These are phyloP conservation scores for Plebejus melissa DNA, from an alignment of 2,888 invertebrate genomes.

Conservation along the genomic window DNA sequence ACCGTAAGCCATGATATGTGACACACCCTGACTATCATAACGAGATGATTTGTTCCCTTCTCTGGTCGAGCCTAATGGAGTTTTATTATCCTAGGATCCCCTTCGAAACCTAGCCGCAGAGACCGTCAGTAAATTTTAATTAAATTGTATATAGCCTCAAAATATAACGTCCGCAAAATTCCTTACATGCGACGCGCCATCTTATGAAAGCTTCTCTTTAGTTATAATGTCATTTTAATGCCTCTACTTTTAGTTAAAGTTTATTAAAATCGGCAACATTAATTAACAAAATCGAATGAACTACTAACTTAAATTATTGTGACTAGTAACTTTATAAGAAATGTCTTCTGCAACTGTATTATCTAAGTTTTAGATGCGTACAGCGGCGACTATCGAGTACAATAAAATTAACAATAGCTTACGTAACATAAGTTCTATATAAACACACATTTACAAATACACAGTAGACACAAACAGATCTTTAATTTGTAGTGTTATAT, in stretches of 20 bases:
- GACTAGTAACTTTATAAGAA: not conserved
- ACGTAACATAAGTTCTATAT: slow-evolving; percentile 4
- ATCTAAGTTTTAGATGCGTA: not conserved
- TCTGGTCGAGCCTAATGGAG: slow-evolving; percentile 32
- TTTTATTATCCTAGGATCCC: slow-evolving; percentile 10
- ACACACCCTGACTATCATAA: slow-evolving; percentile 55
- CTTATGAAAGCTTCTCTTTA: slow-evolving; percentile 4
- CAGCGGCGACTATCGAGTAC: not conserved
- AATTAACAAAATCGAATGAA: not conserved
- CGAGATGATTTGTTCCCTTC: slow-evolving; percentile 61
- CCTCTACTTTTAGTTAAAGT: not conserved
- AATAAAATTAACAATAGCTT: slow-evolving; percentile 1
- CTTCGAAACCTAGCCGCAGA: slow-evolving; percentile 4
- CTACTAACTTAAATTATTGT: not conserved
- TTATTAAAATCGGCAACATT: not conserved
- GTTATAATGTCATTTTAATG: slow-evolving; percentile 3
- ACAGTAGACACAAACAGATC: not conserved
- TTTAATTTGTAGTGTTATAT: not conserved
- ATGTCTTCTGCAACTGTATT: not conserved
- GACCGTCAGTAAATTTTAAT: slow-evolving; percentile 13
- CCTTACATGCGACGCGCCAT: not conserved
- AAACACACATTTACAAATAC: slow-evolving; percentile 12
- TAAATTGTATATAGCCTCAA: slow-evolving; percentile 17
- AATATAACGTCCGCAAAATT: not conserved
- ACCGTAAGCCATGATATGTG: slow-evolving; percentile 56